These are phyloP conservation scores for Coranthus polyacanthus DNA, from an alignment of 2,797 vertebrate species.

Conservation along the genomic window DNA sequence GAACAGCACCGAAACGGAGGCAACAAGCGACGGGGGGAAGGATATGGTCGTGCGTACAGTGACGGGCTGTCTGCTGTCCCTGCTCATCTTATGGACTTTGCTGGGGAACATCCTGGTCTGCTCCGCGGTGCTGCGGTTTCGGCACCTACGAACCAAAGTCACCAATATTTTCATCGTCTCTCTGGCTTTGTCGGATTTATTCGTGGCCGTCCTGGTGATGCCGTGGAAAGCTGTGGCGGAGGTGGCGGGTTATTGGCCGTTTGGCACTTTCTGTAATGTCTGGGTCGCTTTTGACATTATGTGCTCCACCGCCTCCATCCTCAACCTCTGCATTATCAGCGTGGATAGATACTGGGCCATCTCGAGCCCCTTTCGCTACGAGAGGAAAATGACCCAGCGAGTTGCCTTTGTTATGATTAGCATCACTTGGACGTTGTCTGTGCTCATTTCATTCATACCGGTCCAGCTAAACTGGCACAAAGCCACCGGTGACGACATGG, in stretches of 20 bases:
- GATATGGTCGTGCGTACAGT: constrained; percentile 82
- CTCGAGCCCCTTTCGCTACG: constrained; percentile 94
- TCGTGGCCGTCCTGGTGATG: constrained; percentile 96
- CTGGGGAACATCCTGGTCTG: constrained; percentile 95
- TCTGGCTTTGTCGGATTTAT: constrained; percentile 92
- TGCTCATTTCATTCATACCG: constrained; percentile 96
- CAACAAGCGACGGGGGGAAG: constrained; percentile 60
- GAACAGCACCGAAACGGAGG: constrained; percentile 81
- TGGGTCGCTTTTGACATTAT: constrained; percentile 99
- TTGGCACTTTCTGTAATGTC: constrained; percentile 93
- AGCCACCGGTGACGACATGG: constrained; percentile 64
- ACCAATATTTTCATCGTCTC: constrained; percentile 96
- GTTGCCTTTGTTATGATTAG: constrained; percentile 93
- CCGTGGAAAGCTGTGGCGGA: constrained; percentile 96
- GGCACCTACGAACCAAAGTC: constrained; percentile 92
- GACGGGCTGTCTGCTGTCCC: constrained; percentile 88
- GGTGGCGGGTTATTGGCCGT: constrained; percentile 95
- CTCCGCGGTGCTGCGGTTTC: constrained; percentile 89
- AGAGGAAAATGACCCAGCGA: constrained; percentile 94
- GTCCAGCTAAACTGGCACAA: constrained; percentile 97
- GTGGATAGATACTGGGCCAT: constrained; percentile 98
- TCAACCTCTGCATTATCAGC: constrained; percentile 95
- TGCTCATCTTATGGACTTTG: constrained; percentile 94
- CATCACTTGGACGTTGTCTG: constrained; percentile 91
- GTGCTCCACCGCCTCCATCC: constrained; percentile 97